Evolutionary conservation across 2,888 invertebrate species (phyloP).

Genomic region (Uloborus plumipes): DNA sequence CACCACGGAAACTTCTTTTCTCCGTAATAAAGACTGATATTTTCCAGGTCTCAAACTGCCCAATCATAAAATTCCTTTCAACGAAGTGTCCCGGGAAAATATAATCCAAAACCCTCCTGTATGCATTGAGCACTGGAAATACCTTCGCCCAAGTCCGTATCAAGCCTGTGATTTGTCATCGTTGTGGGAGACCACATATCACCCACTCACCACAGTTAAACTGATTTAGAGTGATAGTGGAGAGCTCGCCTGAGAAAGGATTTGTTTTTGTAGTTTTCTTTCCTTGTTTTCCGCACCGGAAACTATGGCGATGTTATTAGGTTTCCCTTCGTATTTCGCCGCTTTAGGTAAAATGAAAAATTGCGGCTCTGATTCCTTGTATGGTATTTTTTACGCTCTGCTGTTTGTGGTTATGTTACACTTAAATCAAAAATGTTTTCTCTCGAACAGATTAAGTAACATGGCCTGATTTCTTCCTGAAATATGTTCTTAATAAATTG

Average conservation of each 20-base stretch:
- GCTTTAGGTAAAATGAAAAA: neutral
- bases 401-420: neutral
- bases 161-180: conserved; percentile 5
- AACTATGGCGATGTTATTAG: too few species aligned
- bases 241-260: conserved; percentile 9
- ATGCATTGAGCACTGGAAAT: neutral
- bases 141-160: neutral
- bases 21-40: neutral
- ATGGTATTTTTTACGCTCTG: neutral
- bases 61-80: neutral
- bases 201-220: conserved; percentile 16
- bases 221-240: conserved; percentile 26
- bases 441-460: too few species aligned
- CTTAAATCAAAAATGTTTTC: too few species aligned
- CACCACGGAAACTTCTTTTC: neutral
- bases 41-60: neutral
- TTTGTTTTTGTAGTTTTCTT: conserved; percentile 27
- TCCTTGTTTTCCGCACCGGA: neutral
- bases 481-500: too few species aligned
- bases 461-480: too few species aligned
- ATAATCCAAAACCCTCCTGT: too few species aligned
- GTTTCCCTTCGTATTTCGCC: too few species aligned
- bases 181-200: conserved; percentile 21
- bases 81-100: neutral
- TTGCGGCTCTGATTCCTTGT: neutral